Base-by-base conservation (phyloP, 23 tunicate genomes). In the Styela clava region DNA sequence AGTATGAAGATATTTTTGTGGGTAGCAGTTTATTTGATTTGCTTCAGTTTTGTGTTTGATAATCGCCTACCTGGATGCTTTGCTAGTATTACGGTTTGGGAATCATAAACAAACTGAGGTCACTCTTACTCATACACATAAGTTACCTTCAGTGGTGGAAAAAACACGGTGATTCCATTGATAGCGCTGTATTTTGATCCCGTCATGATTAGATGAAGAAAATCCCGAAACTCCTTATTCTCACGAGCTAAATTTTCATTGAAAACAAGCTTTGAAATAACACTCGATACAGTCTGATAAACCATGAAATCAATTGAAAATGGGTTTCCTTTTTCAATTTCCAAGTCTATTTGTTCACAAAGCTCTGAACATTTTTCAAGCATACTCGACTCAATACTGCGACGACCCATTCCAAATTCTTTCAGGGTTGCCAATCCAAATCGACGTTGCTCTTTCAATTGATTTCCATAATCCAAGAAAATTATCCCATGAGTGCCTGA, bases 401-500 rank as follows among this genome's bases (percentile, higher is more conserved):
- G n/a, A 24, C 78, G 63, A 12, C 88, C 88, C 85, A 89, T 84
- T 35, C 94, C 94, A 44, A 89, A 73, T 33, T 62, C 69, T 30
- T 82, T 85, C 18, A 88, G 52, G 3, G 88, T 65, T 63, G 63
- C 36, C 18, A 79, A 52, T 3, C 78, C 78, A 70, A 89, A 89
- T 3, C 85, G 85, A 27, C 88, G 88, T 61, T 84, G 94, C 37
- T 78, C 93, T 84, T 78, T 84, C n/a, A 71, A 79, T 35, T 62
- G 56, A 62, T 83, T 82, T n/a, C 74, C 33, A 30, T 20, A 37
- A 74, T 88, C 63, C 21, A 78, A 22, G 16, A 77, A 33, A 0
- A 88, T 21, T 1, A 86, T 62, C 16, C 90, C 90, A 0, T 63
- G 31, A 26, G 24, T 52, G 16, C 84, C 87, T 52, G 36, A 33